Percentiles rank a stretch among this genome's conserved stretches.
Evolutionary conservation across 2,888 invertebrate species (phyloP).

Genomic region (Cephus runcator): DNA sequence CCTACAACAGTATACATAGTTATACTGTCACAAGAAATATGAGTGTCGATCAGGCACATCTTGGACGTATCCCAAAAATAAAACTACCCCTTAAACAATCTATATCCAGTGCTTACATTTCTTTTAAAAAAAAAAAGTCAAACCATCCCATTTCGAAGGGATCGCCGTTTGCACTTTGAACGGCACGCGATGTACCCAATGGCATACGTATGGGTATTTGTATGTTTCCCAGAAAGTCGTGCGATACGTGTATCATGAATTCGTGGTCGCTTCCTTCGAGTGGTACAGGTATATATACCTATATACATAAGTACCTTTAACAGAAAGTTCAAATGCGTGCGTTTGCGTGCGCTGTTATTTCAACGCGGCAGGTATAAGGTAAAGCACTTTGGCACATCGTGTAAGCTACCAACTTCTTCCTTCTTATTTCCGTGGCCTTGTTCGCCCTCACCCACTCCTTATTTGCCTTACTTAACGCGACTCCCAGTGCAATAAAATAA

Average conservation of each 20-base stretch:
- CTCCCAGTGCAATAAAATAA: conserved; percentile 43
- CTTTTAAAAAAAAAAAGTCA: neutral
- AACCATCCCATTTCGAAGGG: neutral
- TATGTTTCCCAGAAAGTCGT: conserved; percentile 8
- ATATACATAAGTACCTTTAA: conserved; percentile 31
- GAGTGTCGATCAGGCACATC: neutral
- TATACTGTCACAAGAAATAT: neutral
- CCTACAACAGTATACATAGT: neutral
- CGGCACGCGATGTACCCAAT: neutral
- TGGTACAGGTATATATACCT: neutral
- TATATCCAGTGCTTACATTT: neutral
- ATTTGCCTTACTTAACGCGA: conserved; percentile 48
- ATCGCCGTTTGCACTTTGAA: neutral
- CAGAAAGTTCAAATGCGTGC: conserved; percentile 20
- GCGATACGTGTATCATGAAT: conserved; percentile 10
- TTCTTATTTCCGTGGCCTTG: conserved; percentile 21
- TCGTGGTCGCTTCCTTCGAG: conserved; percentile 21
- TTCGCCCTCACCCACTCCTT: conserved; percentile 29
- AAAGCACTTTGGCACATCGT: conserved; percentile 46
- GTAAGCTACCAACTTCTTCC: conserved; percentile 31
- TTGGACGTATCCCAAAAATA: neutral
- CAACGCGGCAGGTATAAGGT: conserved; percentile 43
- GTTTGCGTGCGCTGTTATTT: conserved; percentile 24
- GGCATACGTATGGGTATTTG: neutral
- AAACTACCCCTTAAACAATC: neutral